Base-by-base conservation (phyloP, 1,140 invertebrate species). In the Temnothorax nylanderi region DNA sequence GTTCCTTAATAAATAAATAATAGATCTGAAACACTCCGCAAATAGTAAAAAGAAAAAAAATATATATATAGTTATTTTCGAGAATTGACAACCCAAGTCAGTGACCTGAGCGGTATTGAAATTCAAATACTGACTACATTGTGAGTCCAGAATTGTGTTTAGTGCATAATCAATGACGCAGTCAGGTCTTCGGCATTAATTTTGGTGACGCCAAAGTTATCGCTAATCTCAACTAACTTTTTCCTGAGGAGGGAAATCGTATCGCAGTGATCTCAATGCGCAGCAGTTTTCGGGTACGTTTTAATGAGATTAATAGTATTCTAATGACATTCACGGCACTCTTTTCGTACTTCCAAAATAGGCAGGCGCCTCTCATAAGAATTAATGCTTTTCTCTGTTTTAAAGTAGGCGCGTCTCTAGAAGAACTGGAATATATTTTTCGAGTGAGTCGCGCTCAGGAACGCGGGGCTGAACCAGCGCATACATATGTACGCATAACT, bases 401-500 rank as follows among this genome's bases (percentile, higher is more conserved):
- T 41, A 82, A 82, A 90, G 62, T 85, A 90, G 89, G 80, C 62
- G 67, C 67, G 54, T 90, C 64, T 56, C 65, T 65, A 88, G 26
- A 75, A 37, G 76, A 90, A 60, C 41, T 49, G 58, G 72, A 80
- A 76, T 67, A 49, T 76, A 54, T 54, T 82, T 87, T 84, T 89
- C 26, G 60, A 64, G 10, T 32, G 60, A 60, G 87, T 84, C 26
- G 60, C 85, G 16, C 26, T 26, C 51, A 13, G 18, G 49, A 44
- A 64, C 56, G 87, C 21, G 18, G 10, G 65, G 13, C 21, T 76
- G 51, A 76, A 60, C 47, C 77, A 56, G 54, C 58, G 62, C 72
- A 91, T 92, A 87, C 87, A 86, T 91, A 92, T 90, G 77, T 87
- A 91, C 89, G 88, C 78, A 85, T 89, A 88, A 86, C 78, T 87